Evolutionary conservation across 2,113 vertebrate species (phyloP), one percentile per base, ranked within the genome.

Genomic region (Octodon degus): DNA sequence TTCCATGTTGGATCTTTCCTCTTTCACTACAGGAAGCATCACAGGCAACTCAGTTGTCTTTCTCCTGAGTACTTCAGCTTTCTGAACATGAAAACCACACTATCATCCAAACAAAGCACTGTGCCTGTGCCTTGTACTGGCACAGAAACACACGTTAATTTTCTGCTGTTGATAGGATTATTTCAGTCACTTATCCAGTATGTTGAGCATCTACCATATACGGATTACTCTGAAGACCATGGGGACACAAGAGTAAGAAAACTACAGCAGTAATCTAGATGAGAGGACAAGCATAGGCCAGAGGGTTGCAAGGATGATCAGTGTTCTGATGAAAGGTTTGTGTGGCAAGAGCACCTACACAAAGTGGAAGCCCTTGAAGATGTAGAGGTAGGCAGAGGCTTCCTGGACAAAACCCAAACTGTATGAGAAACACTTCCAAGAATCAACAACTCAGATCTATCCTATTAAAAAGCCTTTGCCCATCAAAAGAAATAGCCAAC

Each of bases 241-340:
- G 37, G n/a, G 80, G 37, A 77, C 37, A 8, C 43, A 68, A 3
- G 4, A 12, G 5, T 72, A 60, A 81, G 53, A 43, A 90, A 79
- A 55, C 24, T 17, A 27, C 0, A 70, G 82, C 37, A 65, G 60
- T 16, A 6, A 3, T 32, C n/a, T 80, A 30, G 53, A 40, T 8
- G 70, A n/a, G 83, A 79, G 86, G 67, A 81, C 14, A 53, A 25
- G 68, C 89, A 16, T 0, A 27, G 37, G 16, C 5, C 4, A 37
- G 55, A 3, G 8, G 11, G 37, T 58, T 17, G 19, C 0, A 22
- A 12, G 8, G 16, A 19, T 3, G 40, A 27, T 1, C 19, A 1
- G n/a, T 1, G 0, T n/a, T 14, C 34, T 19, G 0, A 53, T 40
- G 16, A 65, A 12, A 82, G 37, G 24, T 2, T 1, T 0, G 0